These are phyloP conservation scores for Thereva nobilitata DNA, from an alignment of 2,888 invertebrate genomes.

Conservation along the genomic window DNA sequence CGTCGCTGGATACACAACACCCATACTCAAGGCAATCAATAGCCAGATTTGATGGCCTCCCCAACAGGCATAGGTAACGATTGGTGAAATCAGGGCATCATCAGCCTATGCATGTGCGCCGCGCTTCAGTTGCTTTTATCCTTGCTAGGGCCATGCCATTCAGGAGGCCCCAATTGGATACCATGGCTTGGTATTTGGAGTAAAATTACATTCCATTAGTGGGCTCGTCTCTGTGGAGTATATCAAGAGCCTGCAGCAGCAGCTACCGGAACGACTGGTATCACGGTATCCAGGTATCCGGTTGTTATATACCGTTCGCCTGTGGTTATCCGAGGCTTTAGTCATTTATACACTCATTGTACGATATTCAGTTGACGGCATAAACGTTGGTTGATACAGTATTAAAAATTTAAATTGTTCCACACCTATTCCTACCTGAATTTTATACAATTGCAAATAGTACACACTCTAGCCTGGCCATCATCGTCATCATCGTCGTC, in stretches of 20 bases:
- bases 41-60: constrained; percentile 26
- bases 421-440: constrained; percentile 5
- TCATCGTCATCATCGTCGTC: no score
- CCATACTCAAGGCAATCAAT: constrained; percentile 23
- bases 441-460: neutral
- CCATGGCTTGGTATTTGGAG: constrained; percentile 24
- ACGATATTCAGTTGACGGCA: constrained; percentile 28
- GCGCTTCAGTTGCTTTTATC: constrained; percentile 8
- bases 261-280: constrained; percentile 1
- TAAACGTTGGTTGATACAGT: constrained; percentile 18
- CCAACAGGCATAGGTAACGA: constrained; percentile 30
- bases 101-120: constrained; percentile 20
- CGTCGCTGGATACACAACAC: constrained; percentile 3
- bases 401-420: constrained; percentile 35
- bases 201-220: constrained; percentile 36
- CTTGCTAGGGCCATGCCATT: constrained; percentile 11
- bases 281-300: neutral
- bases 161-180: constrained; percentile 18
- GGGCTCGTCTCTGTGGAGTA: constrained; percentile 16
- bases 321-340: constrained; percentile 13
- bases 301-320: neutral
- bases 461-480: neutral
- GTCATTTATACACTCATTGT: constrained; percentile 17
- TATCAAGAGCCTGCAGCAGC: constrained; percentile 18
- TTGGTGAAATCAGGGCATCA: constrained; percentile 23